Evolutionary conservation across 2,113 vertebrate genomes (phyloP), one percentile per base, ranked within the genome.

Genomic region (Peromyscus maniculatus): DNA sequence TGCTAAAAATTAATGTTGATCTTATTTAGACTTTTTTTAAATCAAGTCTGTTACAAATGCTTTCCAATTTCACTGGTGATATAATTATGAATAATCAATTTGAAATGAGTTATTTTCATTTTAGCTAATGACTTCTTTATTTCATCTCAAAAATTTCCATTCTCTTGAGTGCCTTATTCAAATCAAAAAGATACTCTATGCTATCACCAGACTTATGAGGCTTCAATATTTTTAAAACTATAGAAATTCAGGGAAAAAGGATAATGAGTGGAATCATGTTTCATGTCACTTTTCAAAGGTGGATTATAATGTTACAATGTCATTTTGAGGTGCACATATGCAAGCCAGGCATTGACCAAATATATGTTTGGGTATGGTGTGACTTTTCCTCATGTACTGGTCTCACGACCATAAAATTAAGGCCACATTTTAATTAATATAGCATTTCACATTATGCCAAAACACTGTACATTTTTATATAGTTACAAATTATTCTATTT

Each of bases 391-490:
- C 43, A 88, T 79, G 39, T 8, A 66, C 24, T 93, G 57, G 91
- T 96, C 5, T 92, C 46, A 88, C 26, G 90, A 26, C 33, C n/a
- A 75, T 92, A 94, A 93, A 97, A 95, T 91, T 96, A 74, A 95
- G 93, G n/a, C 75, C 69, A 86, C 95, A 28, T 93, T 94, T 95
- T 96, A 97, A 91, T 93, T 95, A 95, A 46, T 57, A 49, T 94
- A 46, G 59, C 11, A 92, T 88, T 96, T 72, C 7, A 71, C 26
- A 90, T 33, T 31, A 84, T 94, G 57, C n/a, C 57, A 87, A 52
- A 95, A 82, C 16, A 33, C 1, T 86, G 24, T 55, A 43, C 3
- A 43, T 89, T 87, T 94, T 31, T 83, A 22, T 33, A n/a, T 39
- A 92, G 39, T 79, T 93, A 66, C 66, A 96, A 87, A 84, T 87